Evolutionary conservation across 2,888 invertebrate species (phyloP).

Genomic region (Galerucella calmariensis): DNA sequence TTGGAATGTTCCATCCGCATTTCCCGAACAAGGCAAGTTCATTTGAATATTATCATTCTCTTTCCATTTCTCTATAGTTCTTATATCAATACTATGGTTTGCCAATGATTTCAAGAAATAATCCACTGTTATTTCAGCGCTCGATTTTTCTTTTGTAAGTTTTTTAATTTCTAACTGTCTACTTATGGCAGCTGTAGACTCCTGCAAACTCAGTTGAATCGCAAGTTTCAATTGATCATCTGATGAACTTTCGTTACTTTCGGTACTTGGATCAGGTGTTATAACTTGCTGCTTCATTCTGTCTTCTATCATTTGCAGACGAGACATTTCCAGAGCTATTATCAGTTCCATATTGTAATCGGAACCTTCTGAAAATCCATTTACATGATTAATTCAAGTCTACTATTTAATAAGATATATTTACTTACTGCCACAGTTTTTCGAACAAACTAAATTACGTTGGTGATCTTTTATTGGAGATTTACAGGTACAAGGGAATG

Average conservation of each 20-base stretch:
- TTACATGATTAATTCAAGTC: background rate
- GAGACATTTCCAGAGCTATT: constrained; percentile 75
- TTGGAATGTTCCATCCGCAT: constrained; percentile 68
- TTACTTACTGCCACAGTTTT: constrained; percentile 60
- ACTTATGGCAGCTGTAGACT: constrained; percentile 56
- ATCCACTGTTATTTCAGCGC: constrained; percentile 67
- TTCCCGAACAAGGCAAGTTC: constrained; percentile 63
- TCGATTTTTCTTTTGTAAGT: constrained; percentile 58
- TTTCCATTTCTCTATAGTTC: constrained; percentile 59
- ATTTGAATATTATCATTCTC: constrained; percentile 60
- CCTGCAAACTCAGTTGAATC: constrained; percentile 68
- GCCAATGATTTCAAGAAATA: constrained; percentile 68
- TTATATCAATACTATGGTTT: constrained; percentile 65
- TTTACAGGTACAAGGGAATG: constrained; percentile 50
- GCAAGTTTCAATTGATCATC: constrained; percentile 68
- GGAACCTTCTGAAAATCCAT: constrained; percentile 52
- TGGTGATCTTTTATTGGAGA: constrained; percentile 65
- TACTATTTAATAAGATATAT: background rate
- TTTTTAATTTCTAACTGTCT: constrained; percentile 46
- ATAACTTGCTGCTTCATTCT: constrained; percentile 65
- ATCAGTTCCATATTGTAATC: constrained; percentile 73
- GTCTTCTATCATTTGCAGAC: constrained; percentile 75
- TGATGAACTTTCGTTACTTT: constrained; percentile 60
- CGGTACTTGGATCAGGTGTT: constrained; percentile 61
- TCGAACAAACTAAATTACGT: constrained; percentile 68